Base-by-base conservation (phyloP, 2,797 vertebrate species). In the Garrulus glandarius region DNA sequence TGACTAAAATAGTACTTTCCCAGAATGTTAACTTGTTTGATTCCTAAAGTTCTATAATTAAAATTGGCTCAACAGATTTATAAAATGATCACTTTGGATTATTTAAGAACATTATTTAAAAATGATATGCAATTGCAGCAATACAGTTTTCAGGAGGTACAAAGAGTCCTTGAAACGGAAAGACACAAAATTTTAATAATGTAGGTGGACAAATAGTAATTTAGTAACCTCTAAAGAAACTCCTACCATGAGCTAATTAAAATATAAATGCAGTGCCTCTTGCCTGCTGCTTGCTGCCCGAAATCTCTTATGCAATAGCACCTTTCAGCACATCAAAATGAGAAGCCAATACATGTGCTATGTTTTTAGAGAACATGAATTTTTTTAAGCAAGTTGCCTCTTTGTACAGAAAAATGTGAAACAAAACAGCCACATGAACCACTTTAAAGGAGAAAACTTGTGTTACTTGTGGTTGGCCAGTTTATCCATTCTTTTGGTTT, bases 181-280 rank as follows among this genome's bases (percentile, higher is more conserved):
- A 84, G 50, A 53, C 68, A 57, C 1, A 3, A 74, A 52, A 67
- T 89, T 92, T 91, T 96, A 94, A 95, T 80, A 56, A 92, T 27
- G 89, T 93, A 82, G 78, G 94, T 87, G 92, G 92, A 94, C 78
- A 93, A 93, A 94, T 32, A 83, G 34, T 91, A 91, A 95, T 95
- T 95, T 92, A 84, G 41, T 72, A 87, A 53, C 72, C 86, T 84
- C 81, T 87, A 69, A 87, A 93, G 87, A 87, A 93, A 92, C 61
- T 64, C 84, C 43, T 92, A 70, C 68, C 84, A 80, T 84, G 60
- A 96, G 50, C n/a, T 91, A 92, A 97, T 96, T 95, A 96, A 95
- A 96, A 93, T 87, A 93, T 64, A 77, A 93, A 91, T 71, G 75
- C 60, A 64, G 46, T 13, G 43, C 71, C 49, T 95, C 68, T 92